Evolutionary conservation across 2,888 invertebrate species (phyloP), one percentile per base, ranked within the genome.

Genomic region (Acleris holmiana): DNA sequence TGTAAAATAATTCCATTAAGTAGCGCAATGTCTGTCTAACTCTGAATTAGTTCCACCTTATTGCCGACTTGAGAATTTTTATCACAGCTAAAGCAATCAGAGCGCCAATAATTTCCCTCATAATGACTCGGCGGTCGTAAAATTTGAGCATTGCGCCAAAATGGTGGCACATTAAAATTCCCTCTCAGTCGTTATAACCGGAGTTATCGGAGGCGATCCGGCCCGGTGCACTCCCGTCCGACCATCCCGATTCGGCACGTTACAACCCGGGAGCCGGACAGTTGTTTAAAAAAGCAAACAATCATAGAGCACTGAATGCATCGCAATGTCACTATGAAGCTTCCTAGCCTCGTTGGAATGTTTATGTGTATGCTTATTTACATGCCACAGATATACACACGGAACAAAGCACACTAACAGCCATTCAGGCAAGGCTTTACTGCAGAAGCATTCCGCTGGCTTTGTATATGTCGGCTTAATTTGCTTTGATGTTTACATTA

Each of bases 141-240:
- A 92, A 91, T 91, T 91, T 91, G 90, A 91, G 91, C 91, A 90
- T 89, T 91, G 91, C 90, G 91, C 91, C 90, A 89, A 91, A 91
- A 92, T 91, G 91, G 91, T 89, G 89, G 90, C 84, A 89, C 91
- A 91, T 92, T 92, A 92, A 92, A 92, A 92, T 92, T 91, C 91
- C 86, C 91, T 85, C 91, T 90, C 91, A 85, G 86, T 88, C 91
- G 91, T 92, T 92, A 92, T 91, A 90, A 88, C 84, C 79, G 88
- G 85, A 90, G 89, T 89, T 91, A 90, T 89, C 87, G 86, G 82
- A 75, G 82, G 82, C 85, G 88, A 86, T 87, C 84, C 79, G 71
- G 70, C 53, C 61, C 48, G 64, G 58, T 48, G 58, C 71, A 77
- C 73, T 77, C 79, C 71, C 75, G 75, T 73, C 74, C 70, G 72